Base-by-base conservation (phyloP, 2,113 vertebrate genomes). In the Corydoras sp. region DNA sequence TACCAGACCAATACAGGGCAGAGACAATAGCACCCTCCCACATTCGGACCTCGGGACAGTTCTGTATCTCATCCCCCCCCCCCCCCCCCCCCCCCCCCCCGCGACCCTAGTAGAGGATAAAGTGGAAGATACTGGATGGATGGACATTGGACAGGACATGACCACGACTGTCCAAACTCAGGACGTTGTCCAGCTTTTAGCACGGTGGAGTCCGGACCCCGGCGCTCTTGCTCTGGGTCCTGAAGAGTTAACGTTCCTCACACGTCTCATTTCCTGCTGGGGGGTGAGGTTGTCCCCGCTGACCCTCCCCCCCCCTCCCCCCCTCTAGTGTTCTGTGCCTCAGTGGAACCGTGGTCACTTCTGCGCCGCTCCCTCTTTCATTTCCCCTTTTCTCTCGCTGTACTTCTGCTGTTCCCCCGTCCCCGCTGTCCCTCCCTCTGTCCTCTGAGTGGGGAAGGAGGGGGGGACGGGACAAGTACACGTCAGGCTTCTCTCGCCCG, bases 401-500 rank as follows among this genome's bases (percentile, higher is more conserved):
- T 14, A 5, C 58, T 58, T 59, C 53, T 62, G 58, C 32, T 15
- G 54, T 56, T 56, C 54, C 10, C 11, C 11, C 58, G 32, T 68
- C 48, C 32, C n/a, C 58, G 50, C 62, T 53, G 13, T 58, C 35
- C 35, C 35, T 43, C 35, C 35, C 35, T 43, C 35, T 8, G 35
- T 8, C 35, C 35, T 8, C 35, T 4, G 35, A 43, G 35, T 8
- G 35, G 7, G 7, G 35, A 2, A 2, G 35, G 35, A 2, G 71
- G 62, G 83, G 87, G 82, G 79, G 84, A 83, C 58, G 73, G 83
- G 35, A 5, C 35, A 5, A 4, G 35, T 43, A 43, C 35, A 12
- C 54, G 12, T 14, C 54, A n/a, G 54, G 13, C n/a, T 56, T 56
- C 3, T 56, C 54, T n/a, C 15, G 54, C 12, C 54, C 3, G 54